Conservation (phyloP, 2,888 invertebrate genomes). For the Entomobrya proxima region DNA sequence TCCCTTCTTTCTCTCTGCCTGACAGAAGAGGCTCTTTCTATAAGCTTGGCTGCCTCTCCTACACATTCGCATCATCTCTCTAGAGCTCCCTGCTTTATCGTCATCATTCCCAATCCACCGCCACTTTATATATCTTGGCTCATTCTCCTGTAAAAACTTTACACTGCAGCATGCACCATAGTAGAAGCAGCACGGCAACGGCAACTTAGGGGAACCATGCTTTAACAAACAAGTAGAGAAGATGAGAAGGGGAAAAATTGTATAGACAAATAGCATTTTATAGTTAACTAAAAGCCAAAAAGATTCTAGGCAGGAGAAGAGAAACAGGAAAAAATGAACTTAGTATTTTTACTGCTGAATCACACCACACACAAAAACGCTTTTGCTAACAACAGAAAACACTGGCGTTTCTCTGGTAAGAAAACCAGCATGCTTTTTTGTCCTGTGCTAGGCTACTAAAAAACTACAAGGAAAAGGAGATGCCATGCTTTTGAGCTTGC, state of each 20-base stretch:
- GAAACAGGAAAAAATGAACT: background rate
- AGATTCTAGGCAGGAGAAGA: background rate
- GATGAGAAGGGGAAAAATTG: background rate
- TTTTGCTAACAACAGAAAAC: background rate
- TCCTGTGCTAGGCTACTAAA: no score
- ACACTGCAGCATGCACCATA: no score
- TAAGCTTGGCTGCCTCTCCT: background rate
- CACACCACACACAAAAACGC: constrained; percentile 1
- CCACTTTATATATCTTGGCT: no score
- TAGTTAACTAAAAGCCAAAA: background rate
- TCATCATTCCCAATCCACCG: background rate
- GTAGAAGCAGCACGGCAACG: no score
- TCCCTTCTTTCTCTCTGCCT: constrained; percentile 20
- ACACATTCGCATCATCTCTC: no score
- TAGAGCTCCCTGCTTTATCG: background rate
- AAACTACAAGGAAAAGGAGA: constrained; percentile 29
- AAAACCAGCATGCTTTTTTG: constrained; percentile 52
- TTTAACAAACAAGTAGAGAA: background rate
- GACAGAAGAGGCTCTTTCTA: no score
- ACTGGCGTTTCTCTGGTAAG: constrained; percentile 34
- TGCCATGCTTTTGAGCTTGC: constrained; percentile 40
- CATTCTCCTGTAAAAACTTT: no score
- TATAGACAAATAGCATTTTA: constrained; percentile 13
- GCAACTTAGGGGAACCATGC: background rate
- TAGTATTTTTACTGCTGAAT: constrained; percentile 4